A percentile compares a stretch with the other conserved stretches of the same genome.
These are phyloP conservation scores for Poeciliopsis retropinna DNA, from an alignment of 2,113 vertebrate species.

Conservation along the genomic window DNA sequence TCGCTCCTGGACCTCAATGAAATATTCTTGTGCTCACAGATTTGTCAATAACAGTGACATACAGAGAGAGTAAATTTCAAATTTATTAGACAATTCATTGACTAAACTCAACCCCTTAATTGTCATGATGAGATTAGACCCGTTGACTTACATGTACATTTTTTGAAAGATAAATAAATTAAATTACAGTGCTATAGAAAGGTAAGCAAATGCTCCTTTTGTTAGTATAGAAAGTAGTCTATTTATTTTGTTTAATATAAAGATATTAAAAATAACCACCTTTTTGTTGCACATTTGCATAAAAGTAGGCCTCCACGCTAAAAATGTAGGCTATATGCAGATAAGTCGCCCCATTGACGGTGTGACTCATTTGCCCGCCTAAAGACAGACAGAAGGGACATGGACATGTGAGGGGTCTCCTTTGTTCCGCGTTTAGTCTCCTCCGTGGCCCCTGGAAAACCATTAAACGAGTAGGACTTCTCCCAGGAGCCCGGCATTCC, in stretches of 20 bases:
- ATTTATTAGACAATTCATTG: background rate
- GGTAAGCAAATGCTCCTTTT: too few species aligned
- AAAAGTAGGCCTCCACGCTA: constrained; percentile 23
- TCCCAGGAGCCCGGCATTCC: constrained; percentile 78
- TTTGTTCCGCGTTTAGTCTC: constrained; percentile 74
- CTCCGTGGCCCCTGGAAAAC: constrained; percentile 72
- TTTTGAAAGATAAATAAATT: too few species aligned
- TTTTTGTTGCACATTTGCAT: constrained; percentile 4
- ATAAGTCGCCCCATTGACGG: constrained; percentile 31
- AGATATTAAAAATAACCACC: background rate
- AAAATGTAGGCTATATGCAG: constrained; percentile 57
- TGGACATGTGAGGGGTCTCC: constrained; percentile 53
- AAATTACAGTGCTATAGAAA: too few species aligned
- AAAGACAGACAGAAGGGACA: constrained; percentile 45
- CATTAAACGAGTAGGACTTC: constrained; percentile 76
- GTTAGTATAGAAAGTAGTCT: too few species aligned
- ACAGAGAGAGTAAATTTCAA: background rate
- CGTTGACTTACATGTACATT: too few species aligned
- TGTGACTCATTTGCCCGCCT: constrained; percentile 47
- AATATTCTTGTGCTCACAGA: background rate
- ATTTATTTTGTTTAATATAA: too few species aligned
- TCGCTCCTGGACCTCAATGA: too few species aligned
- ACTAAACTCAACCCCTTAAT: background rate
- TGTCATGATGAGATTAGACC: too few species aligned
- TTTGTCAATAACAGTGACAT: background rate